phyloP scores from a whole-genome alignment of 2,888 invertebrate genomes.

The Oligia fasciuncula region DNA sequence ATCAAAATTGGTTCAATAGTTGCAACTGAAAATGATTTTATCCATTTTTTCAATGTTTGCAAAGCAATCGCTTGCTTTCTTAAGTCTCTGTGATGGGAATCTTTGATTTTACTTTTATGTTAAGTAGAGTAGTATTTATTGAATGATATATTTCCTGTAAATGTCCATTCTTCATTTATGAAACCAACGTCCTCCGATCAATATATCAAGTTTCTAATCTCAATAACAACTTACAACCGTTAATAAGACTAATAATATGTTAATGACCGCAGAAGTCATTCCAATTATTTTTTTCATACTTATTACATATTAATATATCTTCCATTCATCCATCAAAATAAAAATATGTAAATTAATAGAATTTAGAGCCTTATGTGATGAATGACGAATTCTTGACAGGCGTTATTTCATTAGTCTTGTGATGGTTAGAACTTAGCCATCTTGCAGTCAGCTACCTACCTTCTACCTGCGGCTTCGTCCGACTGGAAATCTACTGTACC shows the following conservation, averaged over 20 bases:
- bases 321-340: slow-evolving; percentile 32
- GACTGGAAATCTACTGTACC: neutral
- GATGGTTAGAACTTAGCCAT: neutral
- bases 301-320: slow-evolving; percentile 25
- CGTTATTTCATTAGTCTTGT: slow-evolving; percentile 24
- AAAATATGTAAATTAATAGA: slow-evolving; percentile 45
- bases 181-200: neutral
- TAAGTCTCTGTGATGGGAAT: no score
- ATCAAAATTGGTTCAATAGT: neutral
- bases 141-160: no score
- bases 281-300: slow-evolving; percentile 53
- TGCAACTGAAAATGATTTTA: neutral
- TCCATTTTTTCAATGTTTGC: no score
- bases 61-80: no score
- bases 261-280: slow-evolving; percentile 43
- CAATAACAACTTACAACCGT: slow-evolving; percentile 37
- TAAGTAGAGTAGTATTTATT: no score
- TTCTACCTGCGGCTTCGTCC: neutral
- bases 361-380: slow-evolving; percentile 12
- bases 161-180: no score
- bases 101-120: no score
- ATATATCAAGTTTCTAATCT: slow-evolving; percentile 40
- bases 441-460: neutral
- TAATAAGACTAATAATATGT: slow-evolving; percentile 47
- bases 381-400: slow-evolving; percentile 25